Conservation (phyloP, 2,888 invertebrate species). For the Drosophila fulvimacula region DNA sequence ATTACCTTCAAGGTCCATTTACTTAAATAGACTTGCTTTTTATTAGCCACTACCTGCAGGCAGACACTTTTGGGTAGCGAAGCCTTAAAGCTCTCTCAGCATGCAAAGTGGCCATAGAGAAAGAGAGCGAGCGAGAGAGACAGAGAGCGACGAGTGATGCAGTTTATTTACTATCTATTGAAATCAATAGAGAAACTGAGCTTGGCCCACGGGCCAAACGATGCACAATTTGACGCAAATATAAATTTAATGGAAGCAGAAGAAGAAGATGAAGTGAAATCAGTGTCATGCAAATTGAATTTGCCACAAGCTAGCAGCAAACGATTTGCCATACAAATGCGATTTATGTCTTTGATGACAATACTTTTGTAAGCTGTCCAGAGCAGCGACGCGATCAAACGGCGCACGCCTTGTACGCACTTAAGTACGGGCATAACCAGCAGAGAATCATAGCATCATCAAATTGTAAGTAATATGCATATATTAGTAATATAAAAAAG, state of each 20-base stretch:
- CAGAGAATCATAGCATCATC: constrained; percentile 47
- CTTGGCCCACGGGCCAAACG: constrained; percentile 13
- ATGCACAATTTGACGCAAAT: constrained; percentile 35
- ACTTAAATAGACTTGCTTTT: constrained; percentile 12
- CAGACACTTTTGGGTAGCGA: constrained; percentile 22
- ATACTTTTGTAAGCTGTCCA: constrained; percentile 22
- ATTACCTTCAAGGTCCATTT: neutral
- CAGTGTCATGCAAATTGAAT: constrained; percentile 58
- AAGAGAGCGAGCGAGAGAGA: constrained; percentile 1
- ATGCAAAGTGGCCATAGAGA: constrained; percentile 31
- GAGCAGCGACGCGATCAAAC: constrained; percentile 48
- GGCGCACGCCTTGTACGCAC: constrained; percentile 23
- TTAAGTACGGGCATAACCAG: constrained; percentile 30
- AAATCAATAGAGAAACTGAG: constrained; percentile 26
- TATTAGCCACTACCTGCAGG: constrained; percentile 8
- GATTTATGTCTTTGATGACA: constrained; percentile 35
- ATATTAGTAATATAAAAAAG: constrained; percentile 59
- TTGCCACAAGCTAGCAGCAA: constrained; percentile 32
- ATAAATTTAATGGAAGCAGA: constrained; percentile 47
- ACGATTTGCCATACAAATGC: constrained; percentile 47
- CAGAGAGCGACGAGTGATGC: neutral
- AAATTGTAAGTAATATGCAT: constrained; percentile 65
- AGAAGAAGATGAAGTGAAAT: constrained; percentile 29
- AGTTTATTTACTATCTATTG: constrained; percentile 11
- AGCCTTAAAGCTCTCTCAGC: constrained; percentile 24